Percentiles rank a stretch among this genome's conserved stretches.
Evolutionary conservation across 2,113 vertebrate genomes (phyloP).

Genomic region (Salvelinus namaycush): DNA sequence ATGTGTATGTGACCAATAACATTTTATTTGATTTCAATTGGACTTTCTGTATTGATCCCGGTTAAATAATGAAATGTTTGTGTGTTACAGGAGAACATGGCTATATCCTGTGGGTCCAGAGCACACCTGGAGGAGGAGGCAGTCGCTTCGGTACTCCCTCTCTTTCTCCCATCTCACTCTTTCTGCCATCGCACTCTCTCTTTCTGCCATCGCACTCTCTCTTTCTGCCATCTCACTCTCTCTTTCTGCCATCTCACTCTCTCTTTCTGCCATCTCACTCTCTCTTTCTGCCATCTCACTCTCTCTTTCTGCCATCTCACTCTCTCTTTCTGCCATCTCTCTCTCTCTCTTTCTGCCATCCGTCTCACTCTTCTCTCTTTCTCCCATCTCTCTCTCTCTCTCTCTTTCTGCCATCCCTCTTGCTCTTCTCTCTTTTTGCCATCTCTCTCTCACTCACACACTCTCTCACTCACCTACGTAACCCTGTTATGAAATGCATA

Average conservation of each 20-base stretch:
- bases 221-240: too few species aligned
- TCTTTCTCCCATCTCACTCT: neutral
- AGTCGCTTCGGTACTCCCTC: constrained; percentile 83
- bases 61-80: neutral
- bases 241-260: neutral
- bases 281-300: neutral
- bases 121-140: constrained; percentile 92
- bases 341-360: too few species aligned
- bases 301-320: too few species aligned
- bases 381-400: too few species aligned
- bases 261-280: neutral
- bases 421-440: too few species aligned
- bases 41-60: neutral
- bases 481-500: neutral
- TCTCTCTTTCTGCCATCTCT: too few species aligned
- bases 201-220: too few species aligned
- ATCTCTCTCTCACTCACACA: neutral
- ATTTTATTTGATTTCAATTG: too few species aligned
- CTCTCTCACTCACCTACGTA: neutral
- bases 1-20: too few species aligned
- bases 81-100: constrained; percentile 84
- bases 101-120: constrained; percentile 95
- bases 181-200: too few species aligned
- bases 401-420: neutral
- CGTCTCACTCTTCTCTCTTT: neutral